Evolutionary conservation across 2,888 invertebrate species (phyloP), one percentile per base, ranked within the genome.

Genomic region (Norana najaformis): DNA sequence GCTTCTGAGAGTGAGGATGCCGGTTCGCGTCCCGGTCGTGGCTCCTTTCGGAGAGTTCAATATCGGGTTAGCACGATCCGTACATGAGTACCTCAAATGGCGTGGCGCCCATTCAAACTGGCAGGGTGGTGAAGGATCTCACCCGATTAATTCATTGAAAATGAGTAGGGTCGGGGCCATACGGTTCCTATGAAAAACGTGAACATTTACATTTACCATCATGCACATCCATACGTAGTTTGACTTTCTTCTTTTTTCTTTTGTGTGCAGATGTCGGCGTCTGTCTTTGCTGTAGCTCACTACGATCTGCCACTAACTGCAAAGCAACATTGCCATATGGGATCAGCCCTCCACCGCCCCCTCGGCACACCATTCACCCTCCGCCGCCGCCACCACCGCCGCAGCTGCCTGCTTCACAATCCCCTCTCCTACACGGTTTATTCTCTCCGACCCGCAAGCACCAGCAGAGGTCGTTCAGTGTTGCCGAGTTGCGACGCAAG

Each of bases 401-500:
- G 83, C 88, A n/a, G 90, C 90, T 88, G 35, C 38, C 89, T 30
- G 36, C 85, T 36, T 82, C 47, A 34, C 88, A 88, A 36, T 35
- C 88, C 88, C 83, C 34, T 39, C 90, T 37, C 37, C 90, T n/a
- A 41, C 90, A 34, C 88, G 88, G 47, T 47, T 89, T n/a, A 83
- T 88, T 90, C 34, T 41, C 89, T 14, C 85, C 82, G 36, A 92
- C 93, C 91, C 39, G 37, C 14, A 35, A 38, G 53, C 90, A 53
- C 88, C 83, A 91, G 37, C 88, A 91, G 34, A 83, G 89, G 36
- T 88, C 90, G 13, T 97, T 97, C 93, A 98, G 98, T 95, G 97
- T 98, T 36, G 98, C 98, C 0, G 98, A 98, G 93, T 96, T 98
- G 88, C 96, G 98, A 16, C 96, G 98, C 90, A 98, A 98, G 94